Evolutionary conservation across 2,888 invertebrate genomes (phyloP), one percentile per base, ranked within the genome.

Genomic region (Ormyrus pomaceus): DNA sequence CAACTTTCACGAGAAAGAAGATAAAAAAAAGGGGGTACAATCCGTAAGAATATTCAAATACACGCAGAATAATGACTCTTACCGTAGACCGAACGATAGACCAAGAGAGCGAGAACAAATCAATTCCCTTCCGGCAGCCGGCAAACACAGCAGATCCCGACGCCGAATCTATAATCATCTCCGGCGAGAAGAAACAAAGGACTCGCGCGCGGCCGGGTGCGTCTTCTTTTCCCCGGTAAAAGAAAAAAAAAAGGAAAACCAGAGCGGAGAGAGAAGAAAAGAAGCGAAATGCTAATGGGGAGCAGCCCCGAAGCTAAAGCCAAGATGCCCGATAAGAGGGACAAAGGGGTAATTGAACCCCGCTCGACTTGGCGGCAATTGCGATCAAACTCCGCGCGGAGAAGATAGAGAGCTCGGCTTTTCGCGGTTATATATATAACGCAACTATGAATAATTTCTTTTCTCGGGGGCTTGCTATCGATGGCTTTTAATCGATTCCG

Each of bases 281-380:
- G 59, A 72, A 56, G 65, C 65, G 64, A 59, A 77, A 77, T 77
- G 66, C 77, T 77, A 77, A 77, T 77, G 66, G 77, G 59, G 51
- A 11, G 62, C 13, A 34, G 7, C 7, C n/a, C 7, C 64, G 46
- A 13, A 77, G 77, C 70, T 77, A 77, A 77, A 70, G 56, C 58
- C 19, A 13, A 34, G 69, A 75, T 62, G 56, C 50, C 5, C 45
- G 77, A 71, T 70, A 77, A 64, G 55, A 4, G 55, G 58, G 5
- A n/a, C 10, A 50, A n/a, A 51, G 34, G 48, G 66, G 72, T 72
- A 72, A 72, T 78, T 78, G 72, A 78, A 72, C 34, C 59, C 70
- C 72, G 13, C 59, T 6, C 11, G 69, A n/a, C 13, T 34, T 34
- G 34, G 10, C 55, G 65, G 61, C 68, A 76, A 68, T 68, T 72